These are phyloP conservation scores for Verasper variegatus DNA, from an alignment of 2,113 vertebrate species.

Conservation along the genomic window DNA sequence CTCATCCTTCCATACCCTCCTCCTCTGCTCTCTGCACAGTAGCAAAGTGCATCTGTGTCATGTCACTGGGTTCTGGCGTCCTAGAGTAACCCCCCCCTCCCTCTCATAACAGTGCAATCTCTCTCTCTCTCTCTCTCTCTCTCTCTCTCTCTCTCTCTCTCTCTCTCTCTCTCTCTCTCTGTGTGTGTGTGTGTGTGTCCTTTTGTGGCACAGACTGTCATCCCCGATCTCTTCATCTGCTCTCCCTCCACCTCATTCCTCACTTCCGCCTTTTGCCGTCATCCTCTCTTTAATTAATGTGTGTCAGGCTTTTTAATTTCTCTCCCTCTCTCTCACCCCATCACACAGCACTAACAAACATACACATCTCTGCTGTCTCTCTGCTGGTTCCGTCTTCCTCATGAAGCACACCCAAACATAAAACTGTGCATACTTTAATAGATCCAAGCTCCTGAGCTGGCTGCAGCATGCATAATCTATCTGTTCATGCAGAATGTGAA, in stretches of 20 bases:
- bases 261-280: conserved; percentile 21
- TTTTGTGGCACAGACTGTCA: conserved; percentile 55
- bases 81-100: conserved; percentile 73
- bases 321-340: conserved; percentile 22
- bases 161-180: conserved; percentile 16
- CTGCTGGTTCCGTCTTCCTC: conserved; percentile 17
- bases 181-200: conserved; percentile 11
- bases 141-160: conserved; percentile 20
- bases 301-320: conserved; percentile 43
- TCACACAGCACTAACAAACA: conserved; percentile 36
- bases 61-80: conserved; percentile 80
- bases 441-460: conserved; percentile 60
- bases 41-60: conserved; percentile 81
- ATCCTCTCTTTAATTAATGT: conserved; percentile 38
- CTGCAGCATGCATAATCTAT: conserved; percentile 71
- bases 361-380: conserved; percentile 25
- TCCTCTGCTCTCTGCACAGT: conserved; percentile 52
- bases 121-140: conserved; percentile 7
- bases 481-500: conserved; percentile 48
- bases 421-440: conserved; percentile 68
- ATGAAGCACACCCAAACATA: conserved; percentile 57
- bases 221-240: conserved; percentile 57
- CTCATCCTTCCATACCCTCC: conserved; percentile 21
- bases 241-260: conserved; percentile 35
- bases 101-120: conserved; percentile 2